phyloP scores from a whole-genome alignment of 2,888 invertebrate species.

The Epistrophe grossulariae region DNA sequence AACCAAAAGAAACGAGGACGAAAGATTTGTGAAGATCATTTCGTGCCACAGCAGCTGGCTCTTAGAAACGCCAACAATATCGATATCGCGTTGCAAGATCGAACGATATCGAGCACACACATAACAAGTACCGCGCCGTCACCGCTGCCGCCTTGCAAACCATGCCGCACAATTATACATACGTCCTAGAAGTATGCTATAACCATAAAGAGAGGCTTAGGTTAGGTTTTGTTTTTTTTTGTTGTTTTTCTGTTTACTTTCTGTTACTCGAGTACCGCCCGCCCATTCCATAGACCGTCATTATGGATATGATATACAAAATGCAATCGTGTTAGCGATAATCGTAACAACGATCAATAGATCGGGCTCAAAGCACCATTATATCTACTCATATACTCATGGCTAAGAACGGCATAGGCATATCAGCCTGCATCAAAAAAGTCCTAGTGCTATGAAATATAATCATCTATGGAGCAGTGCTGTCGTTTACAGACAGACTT shows the following conservation, averaged over 20 bases:
- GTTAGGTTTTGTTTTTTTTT: constrained; percentile 17
- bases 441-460: constrained; percentile 49
- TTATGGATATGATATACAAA: constrained; percentile 75
- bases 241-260: background rate
- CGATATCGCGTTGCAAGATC: constrained; percentile 73
- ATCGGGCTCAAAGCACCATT: constrained; percentile 45
- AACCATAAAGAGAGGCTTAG: constrained; percentile 43
- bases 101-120: constrained; percentile 72
- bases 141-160: background rate
- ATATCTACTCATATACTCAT: constrained; percentile 23
- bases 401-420: constrained; percentile 31
- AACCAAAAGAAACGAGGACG: constrained; percentile 60
- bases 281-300: constrained; percentile 56
- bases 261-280: constrained; percentile 22
- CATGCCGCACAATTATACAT: constrained; percentile 1
- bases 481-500: background rate
- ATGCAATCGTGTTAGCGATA: constrained; percentile 75
- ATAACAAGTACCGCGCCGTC: constrained; percentile 50
- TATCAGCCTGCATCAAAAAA: constrained; percentile 54
- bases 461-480: constrained; percentile 59
- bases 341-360: constrained; percentile 73
- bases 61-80: constrained; percentile 58
- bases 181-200: constrained; percentile 50
- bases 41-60: constrained; percentile 70
- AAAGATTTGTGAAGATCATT: constrained; percentile 76